Base-by-base conservation (phyloP, 2,797 vertebrate genomes). In the Rhincodon typus region DNA sequence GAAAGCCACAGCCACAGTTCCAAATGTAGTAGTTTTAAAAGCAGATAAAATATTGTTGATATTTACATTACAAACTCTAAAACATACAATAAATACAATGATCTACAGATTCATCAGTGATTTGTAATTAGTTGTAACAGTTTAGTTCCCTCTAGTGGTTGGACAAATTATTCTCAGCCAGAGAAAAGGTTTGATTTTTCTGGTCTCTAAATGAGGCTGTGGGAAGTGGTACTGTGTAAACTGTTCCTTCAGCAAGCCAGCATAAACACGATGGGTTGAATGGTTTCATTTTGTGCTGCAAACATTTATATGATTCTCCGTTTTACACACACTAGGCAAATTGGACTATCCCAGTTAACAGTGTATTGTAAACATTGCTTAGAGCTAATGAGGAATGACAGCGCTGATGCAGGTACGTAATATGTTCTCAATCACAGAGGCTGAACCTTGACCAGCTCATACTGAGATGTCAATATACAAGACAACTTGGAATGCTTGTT, bases 71-170 rank as follows among this genome's bases (percentile, higher is more conserved):
- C 62, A 93, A 67, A 67, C n/a, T 66, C n/a, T 67, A 66, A 82
- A 42, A 42, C n/a, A 82, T 82, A 38, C 19, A 72, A 30, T 57
- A 62, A 62, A 62, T 8, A 57, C 30, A 93, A 69, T 93, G n/a
- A n/a, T 34, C 90, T 0, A 42, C 8, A 69, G n/a, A 8, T 93
- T 69, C 1, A 8, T 69, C 66, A 69, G 62, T 42, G n/a, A 90
- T 30, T 6, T 90, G 4, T 69, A 93, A 93, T 93, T 42, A 25
- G 66, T n/a, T 3, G 12, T 21, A n/a, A 38, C 66, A 69, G 66
- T 93, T 93, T 69, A 93, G 23, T 66, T 67, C 90, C 90, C 62
- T 93, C 90, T 69, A 27, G 62, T 93, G 90, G 90, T 93, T 69
- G 90, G 21, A 69, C 3, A 42, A 42, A 25, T 67, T 69, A 69